phyloP scores from a whole-genome alignment of 2,797 vertebrate genomes.

The Rallus crepitans region DNA sequence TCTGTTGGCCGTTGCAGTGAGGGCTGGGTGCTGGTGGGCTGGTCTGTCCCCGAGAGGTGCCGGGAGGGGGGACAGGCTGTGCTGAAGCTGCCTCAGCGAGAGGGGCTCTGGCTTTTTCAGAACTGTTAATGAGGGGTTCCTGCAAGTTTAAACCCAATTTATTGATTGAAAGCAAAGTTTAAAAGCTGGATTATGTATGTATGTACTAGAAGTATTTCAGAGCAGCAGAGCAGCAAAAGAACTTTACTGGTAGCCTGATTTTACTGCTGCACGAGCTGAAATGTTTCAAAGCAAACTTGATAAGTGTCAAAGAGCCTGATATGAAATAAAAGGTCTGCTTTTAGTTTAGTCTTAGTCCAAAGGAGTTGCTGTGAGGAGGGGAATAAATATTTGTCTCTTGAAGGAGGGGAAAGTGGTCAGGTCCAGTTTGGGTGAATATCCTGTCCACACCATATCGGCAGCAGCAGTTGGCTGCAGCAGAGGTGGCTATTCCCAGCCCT shows the following conservation, averaged over 20 bases:
- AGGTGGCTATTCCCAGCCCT: background rate
- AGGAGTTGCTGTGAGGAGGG: background rate
- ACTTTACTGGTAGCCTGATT: fast-evolving
- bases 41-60: background rate
- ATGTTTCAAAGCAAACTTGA: background rate
- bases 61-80: background rate
- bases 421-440: background rate
- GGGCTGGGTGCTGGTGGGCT: fast-evolving
- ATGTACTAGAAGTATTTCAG: background rate
- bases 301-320: background rate
- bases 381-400: background rate
- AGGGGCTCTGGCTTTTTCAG: background rate
- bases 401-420: background rate
- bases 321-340: background rate
- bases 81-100: background rate
- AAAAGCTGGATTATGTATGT: fast-evolving
- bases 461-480: background rate
- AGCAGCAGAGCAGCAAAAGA: background rate
- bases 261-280: background rate
- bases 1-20: fast-evolving
- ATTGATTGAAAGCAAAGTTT: background rate
- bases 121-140: background rate
- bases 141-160: background rate
- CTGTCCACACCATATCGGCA: background rate
- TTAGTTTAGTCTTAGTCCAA: background rate